Percentiles rank a stretch among this genome's conserved stretches.
Conservation (phyloP, 1,140 invertebrate species). For the Pristionchus pacificus region DNA sequence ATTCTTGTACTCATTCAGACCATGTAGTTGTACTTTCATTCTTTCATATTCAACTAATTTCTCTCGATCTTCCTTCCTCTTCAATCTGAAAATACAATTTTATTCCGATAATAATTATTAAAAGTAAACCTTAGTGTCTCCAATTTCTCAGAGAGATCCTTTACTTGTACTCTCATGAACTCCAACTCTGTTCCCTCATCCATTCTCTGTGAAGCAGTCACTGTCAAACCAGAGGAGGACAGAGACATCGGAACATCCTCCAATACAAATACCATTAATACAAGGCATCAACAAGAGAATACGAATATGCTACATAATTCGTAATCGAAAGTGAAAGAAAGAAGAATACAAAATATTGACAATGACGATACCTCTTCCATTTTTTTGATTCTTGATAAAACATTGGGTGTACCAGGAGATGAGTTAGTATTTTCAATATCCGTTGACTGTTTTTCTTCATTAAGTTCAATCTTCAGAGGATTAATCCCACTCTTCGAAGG, state of each 20-base stretch:
- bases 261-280: neutral
- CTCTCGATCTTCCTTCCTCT: constrained; percentile 27
- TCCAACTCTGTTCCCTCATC: constrained; percentile 22
- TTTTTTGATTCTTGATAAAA: constrained; percentile 13
- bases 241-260: neutral
- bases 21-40: constrained; percentile 13
- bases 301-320: too few relatives aligned
- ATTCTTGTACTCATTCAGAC: constrained; percentile 21
- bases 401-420: constrained; percentile 3
- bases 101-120: neutral
- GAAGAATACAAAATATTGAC: too few relatives aligned
- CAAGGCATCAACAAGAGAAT: too few relatives aligned
- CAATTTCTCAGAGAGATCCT: constrained; percentile 28
- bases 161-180: constrained; percentile 17
- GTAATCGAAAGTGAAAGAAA: too few relatives aligned
- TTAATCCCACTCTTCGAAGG: too few relatives aligned
- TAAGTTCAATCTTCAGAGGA: too few relatives aligned
- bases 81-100: constrained; percentile 13
- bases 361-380: constrained; percentile 22
- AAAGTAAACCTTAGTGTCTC: constrained; percentile 16
- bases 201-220: neutral
- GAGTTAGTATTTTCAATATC: constrained; percentile 4
- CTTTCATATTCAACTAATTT: constrained; percentile 26
- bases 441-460: constrained; percentile 4
- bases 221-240: neutral